A percentile compares a stretch with the other conserved stretches of the same genome.
Conservation (phyloP, 2,888 invertebrate species). For the Drosophila gaucha region DNA sequence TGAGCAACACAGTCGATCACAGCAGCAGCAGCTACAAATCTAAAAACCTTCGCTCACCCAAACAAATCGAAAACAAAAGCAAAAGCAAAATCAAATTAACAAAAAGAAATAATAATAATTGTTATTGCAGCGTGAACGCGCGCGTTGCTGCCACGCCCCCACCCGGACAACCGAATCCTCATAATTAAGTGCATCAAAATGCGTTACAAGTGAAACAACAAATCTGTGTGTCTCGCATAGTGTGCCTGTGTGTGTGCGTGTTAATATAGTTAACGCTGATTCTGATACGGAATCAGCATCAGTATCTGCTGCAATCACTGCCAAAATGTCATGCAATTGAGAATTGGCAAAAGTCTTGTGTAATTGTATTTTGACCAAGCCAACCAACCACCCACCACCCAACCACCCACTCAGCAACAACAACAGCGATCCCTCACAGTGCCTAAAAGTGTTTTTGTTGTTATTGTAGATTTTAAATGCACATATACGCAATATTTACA, state of each 20-base stretch:
- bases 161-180: conserved; percentile 21
- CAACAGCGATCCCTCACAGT: conserved; percentile 20
- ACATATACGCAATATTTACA: conserved; percentile 52
- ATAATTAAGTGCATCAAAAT: conserved; percentile 29
- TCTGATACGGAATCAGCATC: conserved; percentile 21
- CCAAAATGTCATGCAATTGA: conserved; percentile 49
- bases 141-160: conserved; percentile 40
- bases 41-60: conserved; percentile 56
- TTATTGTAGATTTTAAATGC: conserved; percentile 38
- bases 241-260: conserved; percentile 15
- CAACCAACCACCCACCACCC: neutral
- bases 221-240: conserved; percentile 2
- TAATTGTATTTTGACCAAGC: conserved; percentile 44
- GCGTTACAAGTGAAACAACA: conserved; percentile 29
- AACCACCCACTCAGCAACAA: neutral
- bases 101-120: conserved; percentile 46
- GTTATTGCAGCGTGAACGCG: conserved; percentile 46
- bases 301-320: conserved; percentile 41
- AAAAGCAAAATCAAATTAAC: conserved; percentile 54
- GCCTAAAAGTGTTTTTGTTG: conserved; percentile 36
- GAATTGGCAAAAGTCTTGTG: conserved; percentile 48
- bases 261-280: conserved; percentile 10
- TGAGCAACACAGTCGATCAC: conserved; percentile 49
- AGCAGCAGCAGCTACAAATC: conserved; percentile 39
- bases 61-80: conserved; percentile 18